These are phyloP conservation scores for Acronicta leporina DNA, from an alignment of 2,888 invertebrate species.

Conservation along the genomic window DNA sequence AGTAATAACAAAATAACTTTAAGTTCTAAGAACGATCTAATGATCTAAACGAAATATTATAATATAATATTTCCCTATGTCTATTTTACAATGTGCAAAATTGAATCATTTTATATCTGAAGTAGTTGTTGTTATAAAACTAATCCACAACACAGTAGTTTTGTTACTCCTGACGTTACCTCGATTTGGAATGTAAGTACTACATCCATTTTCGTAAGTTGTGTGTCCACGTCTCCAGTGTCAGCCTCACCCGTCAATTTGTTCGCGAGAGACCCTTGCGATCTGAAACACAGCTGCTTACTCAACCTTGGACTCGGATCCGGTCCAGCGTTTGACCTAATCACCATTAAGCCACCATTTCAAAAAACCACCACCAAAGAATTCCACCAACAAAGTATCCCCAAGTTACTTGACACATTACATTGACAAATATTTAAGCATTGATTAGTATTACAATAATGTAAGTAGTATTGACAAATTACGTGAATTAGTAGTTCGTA, in stretches of 20 bases:
- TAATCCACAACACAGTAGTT: neutral
- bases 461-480: slow-evolving; percentile 30
- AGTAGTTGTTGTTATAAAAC: neutral
- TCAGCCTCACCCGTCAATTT: slow-evolving; percentile 98
- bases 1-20: no score
- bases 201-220: slow-evolving; percentile 99
- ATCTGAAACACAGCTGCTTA: slow-evolving; percentile 92
- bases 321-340: slow-evolving; percentile 86
- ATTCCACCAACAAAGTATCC: slow-evolving; percentile 35
- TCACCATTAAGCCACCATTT: slow-evolving; percentile 60
- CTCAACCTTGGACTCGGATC: slow-evolving; percentile 90
- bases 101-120: neutral
- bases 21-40: no score
- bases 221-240: slow-evolving; percentile 98
- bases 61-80: no score
- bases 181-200: slow-evolving; percentile 98
- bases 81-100: no score
- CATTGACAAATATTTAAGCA: slow-evolving; percentile 23
- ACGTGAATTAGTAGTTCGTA: slow-evolving; percentile 35
- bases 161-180: slow-evolving; percentile 86
- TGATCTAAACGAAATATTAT: no score
- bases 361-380: slow-evolving; percentile 67
- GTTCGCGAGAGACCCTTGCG: slow-evolving; percentile 96
- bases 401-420: slow-evolving; percentile 26
- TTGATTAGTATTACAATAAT: slow-evolving; percentile 7